Base-by-base conservation (phyloP, 2,888 invertebrate species). In the Tetranychus truncatus region DNA sequence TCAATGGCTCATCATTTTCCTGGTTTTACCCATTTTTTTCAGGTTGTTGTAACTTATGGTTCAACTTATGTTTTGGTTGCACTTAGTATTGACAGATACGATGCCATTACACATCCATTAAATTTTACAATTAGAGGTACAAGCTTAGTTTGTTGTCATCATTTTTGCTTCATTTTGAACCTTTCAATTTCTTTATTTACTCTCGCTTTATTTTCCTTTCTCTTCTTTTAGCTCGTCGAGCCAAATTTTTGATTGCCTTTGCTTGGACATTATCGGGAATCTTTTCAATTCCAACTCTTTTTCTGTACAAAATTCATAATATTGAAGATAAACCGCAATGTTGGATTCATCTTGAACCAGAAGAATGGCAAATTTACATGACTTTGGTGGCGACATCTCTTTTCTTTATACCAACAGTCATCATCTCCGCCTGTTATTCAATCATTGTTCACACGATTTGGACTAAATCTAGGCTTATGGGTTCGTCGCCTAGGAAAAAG, bases 91-190 rank as follows among this genome's bases (percentile, higher is more conserved):
- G 94, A 94, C 84, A 86, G 94, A 80, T 93, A 92, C 82, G 93
- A 94, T 81, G 94, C 93, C 78, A 93, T 94, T 81, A 91, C 91
- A 18, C 90, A 92, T 83, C 94, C 94, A 0, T 92, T 94, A 92
- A 93, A 93, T 84, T 94, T 94, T 84, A 91, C 91, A 74, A 91
- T 92, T 81, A 92, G 92, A 82, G 92, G 93, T 93, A 91, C 92
- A 90, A 66, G 46, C 15, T 55, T 55, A 2, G 55, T 55, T 55
- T 55, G 55, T 55, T 55, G 55, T 55, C 55, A 55, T 55, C 1
- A 55, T 15, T 55, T 55, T 55, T 55, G 55, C 15, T 55, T 1
- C 7, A 55, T 55, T 55, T 55, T 55, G 2, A 15, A 55, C 4
- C 3, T 34, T 55, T 55, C 7, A 55, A 55, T 55, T 55, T 55